Evolutionary conservation across 2,888 invertebrate species (phyloP).

Genomic region (Drosophila merina): DNA sequence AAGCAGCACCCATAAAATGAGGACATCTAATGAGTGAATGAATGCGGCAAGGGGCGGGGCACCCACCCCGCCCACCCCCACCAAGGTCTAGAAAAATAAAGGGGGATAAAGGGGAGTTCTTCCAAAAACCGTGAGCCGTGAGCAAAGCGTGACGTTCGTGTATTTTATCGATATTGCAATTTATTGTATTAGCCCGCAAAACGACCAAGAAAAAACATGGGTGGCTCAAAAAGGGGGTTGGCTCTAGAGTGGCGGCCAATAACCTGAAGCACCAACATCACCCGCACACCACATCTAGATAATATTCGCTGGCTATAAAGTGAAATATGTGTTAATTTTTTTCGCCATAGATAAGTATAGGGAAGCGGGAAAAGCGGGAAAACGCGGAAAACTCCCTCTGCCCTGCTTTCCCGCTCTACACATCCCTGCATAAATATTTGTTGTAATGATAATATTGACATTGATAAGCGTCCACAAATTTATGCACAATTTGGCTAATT

Average conservation of each 20-base stretch:
- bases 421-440: constrained; percentile 55
- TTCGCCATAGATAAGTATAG: constrained; percentile 13
- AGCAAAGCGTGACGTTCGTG: constrained; percentile 70
- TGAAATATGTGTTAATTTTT: constrained; percentile 77
- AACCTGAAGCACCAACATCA: constrained; percentile 16
- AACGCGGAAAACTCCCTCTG: constrained; percentile 2
- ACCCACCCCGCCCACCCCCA: not conserved
- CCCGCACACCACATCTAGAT: constrained; percentile 37
- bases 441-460: constrained; percentile 77
- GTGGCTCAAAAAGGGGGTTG: too few relatives aligned
- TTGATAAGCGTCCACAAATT: constrained; percentile 77
- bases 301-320: constrained; percentile 71
- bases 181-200: constrained; percentile 70
- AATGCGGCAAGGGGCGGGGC: constrained; percentile 15
- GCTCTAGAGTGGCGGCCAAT: not conserved
- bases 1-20: constrained; percentile 66
- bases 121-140: constrained; percentile 60
- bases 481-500: constrained; percentile 79
- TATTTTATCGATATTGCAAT: constrained; percentile 80
- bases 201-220: constrained; percentile 19
- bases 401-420: not conserved
- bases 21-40: constrained; percentile 72
- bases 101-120: not conserved
- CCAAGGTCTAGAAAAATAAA: not conserved
- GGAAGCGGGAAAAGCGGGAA: not conserved